Conservation (phyloP, 2,797 vertebrate species). For the Halcyon chelicuti region DNA sequence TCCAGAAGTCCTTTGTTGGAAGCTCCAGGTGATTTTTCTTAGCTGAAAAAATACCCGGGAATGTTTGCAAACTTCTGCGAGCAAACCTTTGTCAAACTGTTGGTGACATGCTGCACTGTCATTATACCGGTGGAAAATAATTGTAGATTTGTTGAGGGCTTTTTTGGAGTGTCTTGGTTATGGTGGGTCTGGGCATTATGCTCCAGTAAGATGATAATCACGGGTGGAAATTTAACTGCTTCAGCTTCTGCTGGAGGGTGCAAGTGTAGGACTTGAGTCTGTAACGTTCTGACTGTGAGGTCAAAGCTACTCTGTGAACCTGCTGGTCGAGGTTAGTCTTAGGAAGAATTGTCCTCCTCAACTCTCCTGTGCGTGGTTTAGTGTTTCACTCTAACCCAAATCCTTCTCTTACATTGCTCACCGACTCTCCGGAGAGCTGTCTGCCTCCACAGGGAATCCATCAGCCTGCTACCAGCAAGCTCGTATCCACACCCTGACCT, state of each 20-base stretch:
- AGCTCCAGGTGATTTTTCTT: background rate
- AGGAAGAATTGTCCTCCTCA: background rate
- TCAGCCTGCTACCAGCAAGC: background rate
- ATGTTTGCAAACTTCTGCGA: background rate
- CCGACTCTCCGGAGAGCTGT: background rate
- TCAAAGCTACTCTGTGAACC: background rate
- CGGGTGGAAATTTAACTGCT: background rate
- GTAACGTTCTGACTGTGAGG: accelerated
- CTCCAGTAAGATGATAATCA: background rate
- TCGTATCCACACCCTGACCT: background rate
- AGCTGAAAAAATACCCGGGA: background rate
- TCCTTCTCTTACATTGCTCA: background rate
- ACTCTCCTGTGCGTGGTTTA: accelerated
- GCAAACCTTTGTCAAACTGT: background rate
- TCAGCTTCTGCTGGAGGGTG: background rate
- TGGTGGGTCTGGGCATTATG: background rate
- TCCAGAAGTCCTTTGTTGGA: background rate
- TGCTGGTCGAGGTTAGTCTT: background rate
- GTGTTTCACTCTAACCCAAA: background rate
- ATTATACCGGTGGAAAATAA: accelerated
- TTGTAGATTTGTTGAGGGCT: background rate
- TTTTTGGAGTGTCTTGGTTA: background rate
- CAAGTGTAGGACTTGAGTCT: background rate
- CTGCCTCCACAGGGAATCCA: background rate
- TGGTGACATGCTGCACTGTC: accelerated